Evolutionary conservation across 2,888 invertebrate species (phyloP), one percentile per base, ranked within the genome.

Genomic region (Philaethria dido): DNA sequence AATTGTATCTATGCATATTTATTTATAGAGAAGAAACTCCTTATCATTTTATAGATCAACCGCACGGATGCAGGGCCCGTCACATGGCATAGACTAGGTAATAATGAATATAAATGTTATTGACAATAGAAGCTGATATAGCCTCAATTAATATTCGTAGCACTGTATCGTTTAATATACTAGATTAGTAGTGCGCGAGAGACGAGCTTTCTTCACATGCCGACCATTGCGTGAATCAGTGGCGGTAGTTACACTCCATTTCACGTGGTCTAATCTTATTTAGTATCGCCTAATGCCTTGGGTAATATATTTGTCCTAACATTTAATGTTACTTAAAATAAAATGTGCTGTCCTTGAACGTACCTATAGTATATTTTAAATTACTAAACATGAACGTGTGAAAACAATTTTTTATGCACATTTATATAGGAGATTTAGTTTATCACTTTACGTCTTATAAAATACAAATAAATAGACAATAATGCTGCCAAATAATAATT

Each of bases 191-290:
- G 65, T 64, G 69, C 73, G 66, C 73, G 75, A 78, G 74, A 77
- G 74, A 75, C 74, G 79, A 83, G 83, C 83, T 90, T 89, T 91
- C 89, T 85, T 88, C 86, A 77, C 89, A 89, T 90, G 84, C 89
- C 88, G 75, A 63, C 68, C 74, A 71, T 88, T 80, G 90, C 89
- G 88, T 89, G 91, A 76, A 76, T 71, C 75, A 70, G 74, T 74
- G 73, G 76, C 75, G 73, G 77, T 75, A 76, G 90, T 85, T 78
- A 80, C 88, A 89, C 85, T 88, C 89, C 85, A 90, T 78, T 91
- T 90, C 85, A 79, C 87, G 76, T 80, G 80, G 16, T 47, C 44
- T 54, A 42, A 50, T 60, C 29, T 29, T 33, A 54, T 13, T 20
- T 6, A 9, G 36, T 13, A 44, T 18, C 48, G 59, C 50, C 20